Evolutionary conservation across 1,140 invertebrate genomes (phyloP).

Genomic region (Heliothis subflexa): DNA sequence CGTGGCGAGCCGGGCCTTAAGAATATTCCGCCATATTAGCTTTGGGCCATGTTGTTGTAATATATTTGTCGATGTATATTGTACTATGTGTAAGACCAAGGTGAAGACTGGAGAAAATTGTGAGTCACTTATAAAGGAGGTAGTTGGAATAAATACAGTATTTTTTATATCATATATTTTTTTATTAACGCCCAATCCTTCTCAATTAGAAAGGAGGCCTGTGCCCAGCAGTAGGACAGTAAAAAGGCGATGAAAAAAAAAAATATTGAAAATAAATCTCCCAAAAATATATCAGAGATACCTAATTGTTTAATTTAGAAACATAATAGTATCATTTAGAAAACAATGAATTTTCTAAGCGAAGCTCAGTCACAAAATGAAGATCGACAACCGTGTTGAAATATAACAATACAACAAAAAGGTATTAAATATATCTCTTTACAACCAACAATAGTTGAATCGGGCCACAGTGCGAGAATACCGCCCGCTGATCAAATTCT

Average conservation of each 20-base stretch:
- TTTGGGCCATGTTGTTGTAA: slow-evolving; percentile 38
- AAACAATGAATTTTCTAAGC: slow-evolving; percentile 2
- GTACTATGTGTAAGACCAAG: not conserved
- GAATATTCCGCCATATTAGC: slow-evolving; percentile 51
- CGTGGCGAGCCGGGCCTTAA: slow-evolving; percentile 36
- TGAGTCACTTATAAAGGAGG: not conserved
- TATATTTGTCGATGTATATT: slow-evolving; percentile 38
- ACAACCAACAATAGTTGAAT: slow-evolving; percentile 34
- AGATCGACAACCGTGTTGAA: slow-evolving; percentile 41
- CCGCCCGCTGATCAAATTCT: slow-evolving; percentile 48
- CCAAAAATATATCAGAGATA: not conserved
- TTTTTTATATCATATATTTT: too few relatives aligned
- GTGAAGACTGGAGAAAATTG: not conserved
- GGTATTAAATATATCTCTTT: slow-evolving; percentile 18
- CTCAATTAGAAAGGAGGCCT: too few relatives aligned
- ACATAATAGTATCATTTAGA: not conserved
- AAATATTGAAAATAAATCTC: not conserved
- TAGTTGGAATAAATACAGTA: not conserved
- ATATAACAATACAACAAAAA: slow-evolving; percentile 35
- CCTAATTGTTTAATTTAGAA: not conserved
- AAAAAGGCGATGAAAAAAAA: too few relatives aligned
- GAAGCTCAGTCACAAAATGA: slow-evolving; percentile 5
- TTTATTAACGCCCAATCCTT: too few relatives aligned
- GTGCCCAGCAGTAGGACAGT: too few relatives aligned
- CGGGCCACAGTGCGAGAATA: slow-evolving; percentile 36